Evolutionary conservation across 2,113 vertebrate species (phyloP), one percentile per base, ranked within the genome.

Genomic region (Nothocercus nigrocapillus): DNA sequence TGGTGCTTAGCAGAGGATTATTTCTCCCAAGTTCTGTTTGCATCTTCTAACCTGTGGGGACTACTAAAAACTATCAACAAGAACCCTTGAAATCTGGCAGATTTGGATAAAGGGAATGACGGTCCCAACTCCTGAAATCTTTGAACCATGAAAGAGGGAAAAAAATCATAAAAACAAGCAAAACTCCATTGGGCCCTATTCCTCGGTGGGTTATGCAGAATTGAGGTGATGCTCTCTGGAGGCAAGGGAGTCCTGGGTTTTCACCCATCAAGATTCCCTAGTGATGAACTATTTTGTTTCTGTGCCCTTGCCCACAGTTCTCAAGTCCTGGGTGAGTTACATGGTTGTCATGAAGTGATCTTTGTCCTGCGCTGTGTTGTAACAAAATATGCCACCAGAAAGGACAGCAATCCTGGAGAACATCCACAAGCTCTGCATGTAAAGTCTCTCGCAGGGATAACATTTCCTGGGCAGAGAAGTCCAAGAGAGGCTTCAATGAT

Each of bases 281-380:
- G 45, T 76, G 69, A 84, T 56, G 32, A 53, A 75, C 77, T 84
- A 56, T 25, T 45, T 88, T 94, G n/a, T 44, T 51, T 68, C 7
- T 3, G 0, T 68, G 85, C 8, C 63, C 72, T 70, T 81, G 56
- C 36, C 56, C 80, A 59, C 34, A n/a, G 10, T 42, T 81, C 88
- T 77, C 49, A 24, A 19, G 40, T 91, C 63, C 90, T 85, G 72
- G 88, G 40, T 74, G 68, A 90, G 36, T 63, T 73, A 85, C 91
- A 73, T 15, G 10, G 56, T 47, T 83, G 56, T 36, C 68, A 82
- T 28, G 9, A 81, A 93, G 47, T 28, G 11, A 27, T 78, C 38
- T 73, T 81, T 85, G 73, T 75, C 81, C 80, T 77, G n/a, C n/a
- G 36, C 25, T 1, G 0, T 25, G 32, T 63, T 86, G 51, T 74